Evolutionary conservation across 1,140 invertebrate species (phyloP).

Genomic region (Philopotamus ludificatus): DNA sequence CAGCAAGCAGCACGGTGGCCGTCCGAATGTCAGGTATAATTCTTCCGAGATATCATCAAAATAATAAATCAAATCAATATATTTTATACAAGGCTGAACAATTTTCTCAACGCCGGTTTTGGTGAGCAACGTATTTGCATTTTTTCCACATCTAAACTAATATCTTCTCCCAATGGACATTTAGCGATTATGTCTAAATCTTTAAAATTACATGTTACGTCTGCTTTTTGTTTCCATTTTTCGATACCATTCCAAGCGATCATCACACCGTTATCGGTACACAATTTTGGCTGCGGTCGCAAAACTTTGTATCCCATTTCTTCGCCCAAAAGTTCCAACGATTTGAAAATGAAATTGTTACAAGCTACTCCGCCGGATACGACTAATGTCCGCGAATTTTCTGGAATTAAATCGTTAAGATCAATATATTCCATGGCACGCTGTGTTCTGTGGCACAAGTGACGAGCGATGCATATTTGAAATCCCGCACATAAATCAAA

Average conservation of each 20-base stretch:
- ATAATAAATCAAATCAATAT: too few species aligned
- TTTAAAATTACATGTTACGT: neutral
- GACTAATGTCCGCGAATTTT: constrained; percentile 61
- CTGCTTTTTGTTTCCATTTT: constrained; percentile 44
- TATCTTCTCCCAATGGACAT: constrained; percentile 12
- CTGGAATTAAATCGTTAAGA: constrained; percentile 60
- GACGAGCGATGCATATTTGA: constrained; percentile 71
- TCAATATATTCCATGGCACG: constrained; percentile 78
- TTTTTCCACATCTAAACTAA: too few species aligned
- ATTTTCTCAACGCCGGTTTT: too few species aligned
- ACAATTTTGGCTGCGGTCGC: constrained; percentile 81
- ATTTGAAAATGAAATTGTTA: constrained; percentile 78
- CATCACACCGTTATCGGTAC: constrained; percentile 99
- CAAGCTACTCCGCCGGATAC: constrained; percentile 95
- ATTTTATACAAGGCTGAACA: too few species aligned
- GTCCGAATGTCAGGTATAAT: constrained; percentile 76
- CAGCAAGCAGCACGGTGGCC: constrained; percentile 83
- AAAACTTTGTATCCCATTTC: constrained; percentile 66
- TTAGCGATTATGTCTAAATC: neutral
- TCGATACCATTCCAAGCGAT: constrained; percentile 98
- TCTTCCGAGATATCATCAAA: too few species aligned
- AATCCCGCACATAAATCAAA: constrained; percentile 85
- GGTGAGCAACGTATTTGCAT: too few species aligned
- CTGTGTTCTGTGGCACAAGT: constrained; percentile 79
- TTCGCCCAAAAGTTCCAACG: constrained; percentile 67